phyloP scores from a whole-genome alignment of 2,113 vertebrate genomes.

The Mionectes macconnelli region DNA sequence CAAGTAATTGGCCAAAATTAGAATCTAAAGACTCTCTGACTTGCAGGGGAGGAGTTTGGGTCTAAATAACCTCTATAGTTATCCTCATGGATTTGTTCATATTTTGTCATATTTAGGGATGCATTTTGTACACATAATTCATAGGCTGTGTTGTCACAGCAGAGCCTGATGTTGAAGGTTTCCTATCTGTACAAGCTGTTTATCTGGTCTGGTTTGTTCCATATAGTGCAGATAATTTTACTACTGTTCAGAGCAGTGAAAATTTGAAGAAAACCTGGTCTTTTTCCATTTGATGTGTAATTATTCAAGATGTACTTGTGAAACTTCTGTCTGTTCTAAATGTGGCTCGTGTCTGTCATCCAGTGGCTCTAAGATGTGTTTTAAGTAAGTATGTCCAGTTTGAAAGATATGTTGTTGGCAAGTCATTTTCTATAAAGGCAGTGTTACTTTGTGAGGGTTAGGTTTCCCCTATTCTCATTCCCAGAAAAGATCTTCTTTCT shows the following conservation, averaged over 20 bases:
- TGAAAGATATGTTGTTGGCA: not conserved
- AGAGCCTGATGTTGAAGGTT: not conserved
- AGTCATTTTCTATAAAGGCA: not conserved
- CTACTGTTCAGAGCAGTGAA: not conserved
- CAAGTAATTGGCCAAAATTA: not conserved
- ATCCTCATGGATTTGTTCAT: not conserved
- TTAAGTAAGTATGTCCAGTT: not conserved
- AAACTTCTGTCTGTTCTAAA: not conserved
- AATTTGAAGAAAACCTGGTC: not conserved
- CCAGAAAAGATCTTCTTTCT: not conserved
- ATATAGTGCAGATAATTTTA: not conserved
- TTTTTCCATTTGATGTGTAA: not conserved
- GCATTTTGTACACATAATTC: not conserved
- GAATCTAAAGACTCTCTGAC: not conserved
- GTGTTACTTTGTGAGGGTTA: not conserved
- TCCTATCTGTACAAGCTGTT: not conserved
- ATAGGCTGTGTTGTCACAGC: not conserved
- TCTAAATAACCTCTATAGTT: not conserved
- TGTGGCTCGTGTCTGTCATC: not conserved
- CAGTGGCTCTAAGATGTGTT: not conserved
- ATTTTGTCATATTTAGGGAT: not conserved
- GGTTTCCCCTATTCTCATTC: not conserved
- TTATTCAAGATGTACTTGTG: not conserved
- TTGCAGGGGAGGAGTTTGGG: not conserved
- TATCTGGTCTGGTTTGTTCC: not conserved